A percentile compares a stretch with the other conserved stretches of the same genome.
phyloP scores from a whole-genome alignment of 1,140 invertebrate genomes.

The Melanaphis sacchari region DNA sequence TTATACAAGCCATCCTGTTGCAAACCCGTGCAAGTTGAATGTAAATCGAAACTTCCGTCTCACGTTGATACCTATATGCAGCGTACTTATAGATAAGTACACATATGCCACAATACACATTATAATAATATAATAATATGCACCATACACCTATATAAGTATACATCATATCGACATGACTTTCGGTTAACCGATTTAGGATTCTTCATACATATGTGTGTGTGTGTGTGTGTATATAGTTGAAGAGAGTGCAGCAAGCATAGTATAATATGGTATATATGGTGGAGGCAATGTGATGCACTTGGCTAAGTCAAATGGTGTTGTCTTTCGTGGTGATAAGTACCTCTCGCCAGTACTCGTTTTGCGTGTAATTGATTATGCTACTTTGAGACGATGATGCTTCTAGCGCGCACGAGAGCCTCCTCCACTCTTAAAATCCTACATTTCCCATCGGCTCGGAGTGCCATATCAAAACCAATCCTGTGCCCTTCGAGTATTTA shows the following conservation, averaged over 20 bases:
- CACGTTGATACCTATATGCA: neutral
- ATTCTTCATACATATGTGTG: neutral
- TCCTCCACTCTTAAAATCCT: conserved; percentile 24
- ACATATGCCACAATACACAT: neutral
- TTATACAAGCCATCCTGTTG: neutral
- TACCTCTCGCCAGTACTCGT: conserved; percentile 53
- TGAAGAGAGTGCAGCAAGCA: neutral
- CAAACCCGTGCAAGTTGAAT: neutral
- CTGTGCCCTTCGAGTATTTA: conserved; percentile 25
- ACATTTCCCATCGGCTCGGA: conserved; percentile 8
- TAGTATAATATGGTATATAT: neutral
- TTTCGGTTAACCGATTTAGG: conserved; percentile 18
- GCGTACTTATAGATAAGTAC: neutral
- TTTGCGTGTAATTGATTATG: conserved; percentile 55
- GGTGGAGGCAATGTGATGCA: conserved; percentile 13
- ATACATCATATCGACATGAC: neutral
- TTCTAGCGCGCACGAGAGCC: conserved; percentile 27
- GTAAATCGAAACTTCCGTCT: neutral
- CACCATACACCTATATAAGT: neutral
- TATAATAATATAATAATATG: neutral
- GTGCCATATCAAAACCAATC: conserved; percentile 45
- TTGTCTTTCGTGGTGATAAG: conserved; percentile 50
- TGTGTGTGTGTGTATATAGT: neutral
- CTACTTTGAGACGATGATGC: conserved; percentile 56
- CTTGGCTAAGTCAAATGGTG: conserved; percentile 43